phyloP scores from a whole-genome alignment of 2,113 vertebrate genomes.

The Macaca fascicularis region DNA sequence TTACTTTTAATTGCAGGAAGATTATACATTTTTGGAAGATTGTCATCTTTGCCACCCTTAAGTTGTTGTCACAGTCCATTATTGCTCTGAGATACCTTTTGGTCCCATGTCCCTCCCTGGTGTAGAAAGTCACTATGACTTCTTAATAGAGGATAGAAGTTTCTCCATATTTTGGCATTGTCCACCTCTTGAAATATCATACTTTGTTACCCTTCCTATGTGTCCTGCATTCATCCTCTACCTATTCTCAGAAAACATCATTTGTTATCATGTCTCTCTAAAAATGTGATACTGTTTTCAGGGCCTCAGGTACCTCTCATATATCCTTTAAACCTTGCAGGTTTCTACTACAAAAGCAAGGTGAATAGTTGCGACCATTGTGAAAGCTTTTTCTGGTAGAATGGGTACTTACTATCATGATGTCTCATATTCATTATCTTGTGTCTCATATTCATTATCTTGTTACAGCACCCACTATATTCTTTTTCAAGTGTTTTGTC shows the following conservation, averaged over 20 bases:
- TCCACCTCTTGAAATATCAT: neutral
- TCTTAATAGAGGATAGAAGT: neutral
- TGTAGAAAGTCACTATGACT: neutral
- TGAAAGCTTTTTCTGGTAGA: neutral
- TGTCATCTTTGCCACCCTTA: neutral
- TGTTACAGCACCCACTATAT: neutral
- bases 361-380: neutral
- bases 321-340: neutral
- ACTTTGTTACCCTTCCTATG: neutral
- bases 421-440: neutral
- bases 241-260: neutral
- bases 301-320: accelerated
- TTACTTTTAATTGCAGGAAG: slow-evolving; percentile 56
- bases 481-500: neutral
- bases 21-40: slow-evolving; percentile 9
- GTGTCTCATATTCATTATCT: neutral
- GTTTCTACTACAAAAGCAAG: neutral
- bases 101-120: neutral
- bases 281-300: neutral
- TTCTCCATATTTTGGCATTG: neutral
- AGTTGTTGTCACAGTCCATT: neutral
- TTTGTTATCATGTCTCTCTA: neutral
- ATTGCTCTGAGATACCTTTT: neutral
- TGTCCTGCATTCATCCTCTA: neutral
- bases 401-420: neutral